Percentiles rank a stretch among this genome's conserved stretches.
phyloP scores from a whole-genome alignment of 2,797 vertebrate species.

The Ceyx erithaca region DNA sequence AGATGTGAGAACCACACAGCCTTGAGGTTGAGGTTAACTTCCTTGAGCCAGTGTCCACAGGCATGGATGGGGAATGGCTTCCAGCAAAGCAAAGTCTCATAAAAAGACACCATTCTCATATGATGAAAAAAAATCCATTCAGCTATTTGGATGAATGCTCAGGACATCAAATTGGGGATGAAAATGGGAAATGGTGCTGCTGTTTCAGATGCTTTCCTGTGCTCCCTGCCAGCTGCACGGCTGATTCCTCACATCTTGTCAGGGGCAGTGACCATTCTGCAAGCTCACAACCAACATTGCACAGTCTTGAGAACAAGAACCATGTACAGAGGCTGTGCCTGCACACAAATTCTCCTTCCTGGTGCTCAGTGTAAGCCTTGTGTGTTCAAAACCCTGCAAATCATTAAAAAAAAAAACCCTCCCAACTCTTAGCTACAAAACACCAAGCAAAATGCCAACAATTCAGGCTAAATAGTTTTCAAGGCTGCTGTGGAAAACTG shows the following conservation, averaged over 20 bases:
- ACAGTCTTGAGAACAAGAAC: neutral
- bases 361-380: neutral
- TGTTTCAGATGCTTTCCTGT: neutral
- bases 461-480: constrained; percentile 48
- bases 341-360: neutral
- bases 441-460: neutral
- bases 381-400: neutral
- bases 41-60: neutral
- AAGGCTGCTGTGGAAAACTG: constrained; percentile 45
- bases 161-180: neutral
- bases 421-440: neutral
- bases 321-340: neutral
- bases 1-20: neutral
- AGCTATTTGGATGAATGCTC: neutral
- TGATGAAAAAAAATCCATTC: neutral
- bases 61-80: neutral
- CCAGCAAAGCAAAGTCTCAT: neutral
- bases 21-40: neutral
- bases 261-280: neutral
- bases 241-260: neutral
- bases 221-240: neutral
- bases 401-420: neutral
- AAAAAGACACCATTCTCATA: neutral
- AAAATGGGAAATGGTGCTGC: neutral
- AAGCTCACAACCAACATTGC: neutral